phyloP scores from a whole-genome alignment of 2,113 vertebrate genomes.

The Amia ocellicauda region DNA sequence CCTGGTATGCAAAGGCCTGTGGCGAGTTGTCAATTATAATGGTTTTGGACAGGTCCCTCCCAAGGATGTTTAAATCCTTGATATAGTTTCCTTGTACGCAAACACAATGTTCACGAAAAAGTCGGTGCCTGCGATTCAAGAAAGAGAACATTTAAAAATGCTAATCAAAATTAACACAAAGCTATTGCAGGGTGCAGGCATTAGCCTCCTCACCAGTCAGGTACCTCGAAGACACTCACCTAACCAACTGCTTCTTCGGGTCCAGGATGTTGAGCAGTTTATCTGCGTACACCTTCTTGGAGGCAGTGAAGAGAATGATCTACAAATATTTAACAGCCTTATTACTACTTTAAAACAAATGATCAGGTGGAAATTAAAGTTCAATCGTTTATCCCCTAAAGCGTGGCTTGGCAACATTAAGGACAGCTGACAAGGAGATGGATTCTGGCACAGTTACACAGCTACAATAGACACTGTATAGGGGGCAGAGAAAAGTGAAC shows the following conservation, averaged over 20 bases:
- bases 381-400: too few species aligned
- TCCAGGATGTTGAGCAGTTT: constrained; percentile 98
- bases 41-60: constrained; percentile 98
- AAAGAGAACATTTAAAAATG: background rate
- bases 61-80: constrained; percentile 97
- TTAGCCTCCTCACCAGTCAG: background rate
- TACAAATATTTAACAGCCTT: constrained; percentile 44
- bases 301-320: constrained; percentile 99
- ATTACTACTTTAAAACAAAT: background rate
- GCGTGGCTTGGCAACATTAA: too few species aligned
- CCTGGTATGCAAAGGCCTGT: constrained; percentile 99
- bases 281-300: constrained; percentile 99
- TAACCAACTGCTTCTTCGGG: constrained; percentile 97
- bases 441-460: too few species aligned
- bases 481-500: too few species aligned
- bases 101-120: constrained; percentile 98
- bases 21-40: constrained; percentile 99
- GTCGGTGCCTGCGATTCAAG: constrained; percentile 77
- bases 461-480: too few species aligned
- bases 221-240: constrained; percentile 71
- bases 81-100: constrained; percentile 99
- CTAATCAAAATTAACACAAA: constrained; percentile 44
- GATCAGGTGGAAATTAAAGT: too few species aligned
- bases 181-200: constrained; percentile 5
- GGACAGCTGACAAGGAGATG: too few species aligned